A percentile compares a stretch with the other conserved stretches of the same genome.
These are phyloP conservation scores for Heliangelus exortis DNA, from an alignment of 2,797 vertebrate genomes.

Conservation along the genomic window DNA sequence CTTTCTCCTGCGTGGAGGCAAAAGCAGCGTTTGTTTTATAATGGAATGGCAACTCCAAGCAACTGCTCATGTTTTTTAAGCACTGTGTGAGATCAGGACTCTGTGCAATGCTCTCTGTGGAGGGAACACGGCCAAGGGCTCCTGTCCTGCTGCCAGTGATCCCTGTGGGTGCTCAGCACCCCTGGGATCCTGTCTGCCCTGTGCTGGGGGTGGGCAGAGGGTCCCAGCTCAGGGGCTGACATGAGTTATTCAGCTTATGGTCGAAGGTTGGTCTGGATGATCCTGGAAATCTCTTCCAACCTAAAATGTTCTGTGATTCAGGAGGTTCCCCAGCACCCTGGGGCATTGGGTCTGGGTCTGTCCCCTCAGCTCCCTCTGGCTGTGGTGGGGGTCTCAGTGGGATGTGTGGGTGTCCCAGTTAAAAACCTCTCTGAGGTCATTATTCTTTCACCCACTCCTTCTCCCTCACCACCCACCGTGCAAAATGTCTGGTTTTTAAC, in stretches of 20 bases:
- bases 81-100: background rate
- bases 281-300: too few relatives aligned
- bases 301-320: too few relatives aligned
- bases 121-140: background rate
- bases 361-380: accelerated
- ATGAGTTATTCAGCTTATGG: background rate
- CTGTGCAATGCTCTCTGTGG: background rate
- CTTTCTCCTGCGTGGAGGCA: background rate
- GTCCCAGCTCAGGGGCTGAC: background rate
- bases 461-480: background rate
- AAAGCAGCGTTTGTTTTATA: background rate
- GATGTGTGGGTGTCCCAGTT: background rate
- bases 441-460: background rate
- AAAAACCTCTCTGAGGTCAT: background rate
- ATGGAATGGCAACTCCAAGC: background rate
- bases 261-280: too few relatives aligned
- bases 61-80: background rate
- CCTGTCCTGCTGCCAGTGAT: background rate
- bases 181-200: background rate
- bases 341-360: accelerated
- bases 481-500: background rate
- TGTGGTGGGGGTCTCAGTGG: background rate
- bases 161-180: too few relatives aligned
- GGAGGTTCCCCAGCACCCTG: too few relatives aligned
- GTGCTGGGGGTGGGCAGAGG: background rate